A percentile compares a stretch with the other conserved stretches of the same genome.
Conservation (phyloP, 2,113 vertebrate species). For the Paramormyrops kingsleyae region DNA sequence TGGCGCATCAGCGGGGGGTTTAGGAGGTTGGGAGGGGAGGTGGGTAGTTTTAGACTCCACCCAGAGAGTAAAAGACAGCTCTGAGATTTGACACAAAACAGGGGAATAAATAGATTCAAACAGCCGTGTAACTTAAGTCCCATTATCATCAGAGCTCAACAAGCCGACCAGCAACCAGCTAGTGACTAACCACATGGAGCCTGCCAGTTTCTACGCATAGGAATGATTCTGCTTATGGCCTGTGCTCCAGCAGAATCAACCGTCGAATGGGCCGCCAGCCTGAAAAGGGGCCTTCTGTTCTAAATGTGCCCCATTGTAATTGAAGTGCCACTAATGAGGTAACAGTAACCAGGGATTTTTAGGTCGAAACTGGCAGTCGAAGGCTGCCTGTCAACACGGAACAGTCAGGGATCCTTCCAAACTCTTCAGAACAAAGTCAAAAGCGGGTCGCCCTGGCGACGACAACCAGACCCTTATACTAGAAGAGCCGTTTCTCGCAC, state of each 20-base stretch:
- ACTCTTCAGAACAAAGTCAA: neutral
- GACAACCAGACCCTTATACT: neutral
- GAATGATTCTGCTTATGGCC: neutral
- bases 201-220: neutral
- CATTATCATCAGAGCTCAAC: neutral
- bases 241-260: neutral
- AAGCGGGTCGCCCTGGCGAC: neutral
- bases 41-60: neutral
- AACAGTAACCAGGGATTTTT: neutral
- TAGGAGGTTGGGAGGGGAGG: neutral
- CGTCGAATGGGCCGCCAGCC: neutral
- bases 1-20: neutral
- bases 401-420: neutral
- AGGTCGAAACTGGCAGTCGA: neutral
- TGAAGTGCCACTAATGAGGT: neutral
- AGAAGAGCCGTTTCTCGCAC: neutral
- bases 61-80: neutral
- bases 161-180: neutral
- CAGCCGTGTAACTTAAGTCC: neutral
- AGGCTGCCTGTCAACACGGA: neutral
- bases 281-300: neutral
- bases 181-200: neutral
- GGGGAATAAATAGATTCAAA: neutral
- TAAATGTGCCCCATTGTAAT: slow-evolving; percentile 3
- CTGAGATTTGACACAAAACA: neutral